Percentiles rank a stretch among this genome's conserved stretches.
Conservation (phyloP, 2,888 invertebrate species). For the Orchesella flavescens region DNA sequence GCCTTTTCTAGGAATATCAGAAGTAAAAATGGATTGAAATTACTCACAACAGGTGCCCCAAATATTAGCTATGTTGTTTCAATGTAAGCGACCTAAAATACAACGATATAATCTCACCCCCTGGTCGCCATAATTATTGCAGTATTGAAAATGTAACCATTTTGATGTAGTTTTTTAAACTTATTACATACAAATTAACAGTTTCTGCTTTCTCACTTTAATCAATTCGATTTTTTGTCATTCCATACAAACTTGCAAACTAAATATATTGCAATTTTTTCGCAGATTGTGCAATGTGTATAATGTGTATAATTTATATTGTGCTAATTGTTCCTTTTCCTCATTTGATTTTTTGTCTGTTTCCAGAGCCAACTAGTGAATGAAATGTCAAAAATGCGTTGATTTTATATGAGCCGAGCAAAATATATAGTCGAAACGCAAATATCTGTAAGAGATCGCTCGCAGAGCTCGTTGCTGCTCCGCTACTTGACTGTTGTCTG, state of each 20-base stretch:
- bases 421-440: neutral
- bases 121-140: no score
- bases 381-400: constrained; percentile 23
- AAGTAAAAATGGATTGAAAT: no score
- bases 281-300: neutral
- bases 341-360: constrained; percentile 44
- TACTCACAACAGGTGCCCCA: no score
- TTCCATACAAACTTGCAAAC: no score
- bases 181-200: neutral
- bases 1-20: no score
- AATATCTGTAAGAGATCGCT: neutral
- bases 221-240: no score
- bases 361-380: constrained; percentile 53
- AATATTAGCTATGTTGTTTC: no score
- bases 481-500: constrained; percentile 22
- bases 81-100: no score
- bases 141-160: neutral
- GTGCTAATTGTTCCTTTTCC: constrained; percentile 36
- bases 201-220: neutral
- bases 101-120: no score
- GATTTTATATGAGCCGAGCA: neutral
- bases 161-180: neutral
- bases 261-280: no score
- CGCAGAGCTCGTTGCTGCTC: constrained; percentile 15
- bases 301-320: constrained; percentile 7